Evolutionary conservation across 1,140 invertebrate species (phyloP), one percentile per base, ranked within the genome.

Genomic region (Nomia melanderi): DNA sequence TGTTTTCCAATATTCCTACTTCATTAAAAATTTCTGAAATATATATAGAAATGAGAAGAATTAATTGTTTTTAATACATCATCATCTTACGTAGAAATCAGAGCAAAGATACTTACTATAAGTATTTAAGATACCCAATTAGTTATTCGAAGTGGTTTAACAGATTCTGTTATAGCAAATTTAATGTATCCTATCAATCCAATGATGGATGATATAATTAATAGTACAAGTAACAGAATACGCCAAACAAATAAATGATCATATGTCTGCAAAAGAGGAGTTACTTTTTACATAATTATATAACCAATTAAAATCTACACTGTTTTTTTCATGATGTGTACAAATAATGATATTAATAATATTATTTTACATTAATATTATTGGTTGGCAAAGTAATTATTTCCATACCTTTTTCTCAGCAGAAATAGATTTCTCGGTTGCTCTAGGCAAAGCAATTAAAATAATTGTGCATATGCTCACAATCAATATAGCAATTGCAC

Each of bases 211-310:
- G 47, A 50, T 50, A 50, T 5, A 50, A n/a, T 50, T 50, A 44
- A 44, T 44, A 44, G 14, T 41, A 90, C 87, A 7, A 94, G 71
- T 17, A 94, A 87, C 47, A 92, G 82, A 41, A 93, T 87, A 83
- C 93, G 91, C 91, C 93, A 94, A 36, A 94, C 87, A 73, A 93
- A 93, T n/a, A 93, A 82, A 70, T 93, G 92, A 82, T 95, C 94
- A 64, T 93, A 94, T 25, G 92, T 90, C 94, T 94, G 86, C 60
- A 94, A 94, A 87, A 79, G 84, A 53, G n/a, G 20, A 44, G 14
- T 20, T 50, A 5, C 4, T 50, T n/a, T 50, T 50, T 2, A 50
- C 5, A 50, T n/a, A 50, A n/a, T 50, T 50, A 50, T 6, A 50
- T 44, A 44, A 44, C 5, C 6, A 50, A n/a, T 17, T n/a, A n/a